Evolutionary conservation across 2,113 vertebrate genomes (phyloP).

Genomic region (Chaenogobius annularis): DNA sequence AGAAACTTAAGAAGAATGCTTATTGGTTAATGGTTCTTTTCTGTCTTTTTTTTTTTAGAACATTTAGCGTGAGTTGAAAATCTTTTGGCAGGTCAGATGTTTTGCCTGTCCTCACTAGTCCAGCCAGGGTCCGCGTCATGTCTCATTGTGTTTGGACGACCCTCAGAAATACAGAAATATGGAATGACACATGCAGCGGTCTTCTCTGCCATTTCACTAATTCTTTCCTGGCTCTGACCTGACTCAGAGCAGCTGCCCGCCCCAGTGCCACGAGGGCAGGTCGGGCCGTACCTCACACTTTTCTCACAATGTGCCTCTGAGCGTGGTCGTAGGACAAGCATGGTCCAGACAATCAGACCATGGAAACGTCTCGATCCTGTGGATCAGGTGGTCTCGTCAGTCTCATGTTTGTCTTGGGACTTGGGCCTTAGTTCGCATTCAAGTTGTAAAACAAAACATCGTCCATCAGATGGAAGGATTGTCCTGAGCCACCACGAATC

Average conservation of each 20-base stretch:
- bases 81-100: not conserved
- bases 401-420: no score
- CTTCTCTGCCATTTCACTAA: slow-evolving; percentile 7
- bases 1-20: not conserved
- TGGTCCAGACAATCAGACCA: no score
- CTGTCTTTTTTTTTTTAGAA: not conserved
- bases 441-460: no score
- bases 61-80: not conserved
- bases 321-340: not conserved
- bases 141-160: slow-evolving; percentile 2
- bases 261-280: slow-evolving; percentile 26
- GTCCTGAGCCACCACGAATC: no score
- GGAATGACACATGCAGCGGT: not conserved
- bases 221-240: slow-evolving; percentile 3
- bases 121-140: not conserved
- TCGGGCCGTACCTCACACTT: slow-evolving; percentile 10
- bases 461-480: no score
- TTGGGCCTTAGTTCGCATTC: no score
- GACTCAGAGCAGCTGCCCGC: slow-evolving; percentile 3
- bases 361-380: no score
- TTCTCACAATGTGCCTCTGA: not conserved
- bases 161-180: not conserved
- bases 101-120: not conserved
- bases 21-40: not conserved
- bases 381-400: not conserved